A percentile compares a stretch with the other conserved stretches of the same genome.
Evolutionary conservation across 2,113 vertebrate genomes (phyloP).

Genomic region (Nasalis larvatus): DNA sequence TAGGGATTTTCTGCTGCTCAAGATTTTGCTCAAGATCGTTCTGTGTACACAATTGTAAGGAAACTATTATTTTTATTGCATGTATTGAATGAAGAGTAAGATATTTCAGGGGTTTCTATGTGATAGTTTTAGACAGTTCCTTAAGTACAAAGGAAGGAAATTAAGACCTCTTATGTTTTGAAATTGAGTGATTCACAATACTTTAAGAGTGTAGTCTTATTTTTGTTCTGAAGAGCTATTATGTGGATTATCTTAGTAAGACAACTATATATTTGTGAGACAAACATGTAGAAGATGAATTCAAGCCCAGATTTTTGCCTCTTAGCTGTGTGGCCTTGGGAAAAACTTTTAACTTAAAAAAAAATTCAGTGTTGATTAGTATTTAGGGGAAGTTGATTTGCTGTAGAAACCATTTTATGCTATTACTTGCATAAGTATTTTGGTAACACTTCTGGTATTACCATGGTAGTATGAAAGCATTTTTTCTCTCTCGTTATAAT

Average conservation of each 20-base stretch:
- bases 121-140: conserved; percentile 18
- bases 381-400: not conserved
- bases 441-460: not conserved
- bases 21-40: conserved; percentile 33
- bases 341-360: conserved; percentile 22
- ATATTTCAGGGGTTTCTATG: conserved; percentile 7
- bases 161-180: conserved; percentile 33
- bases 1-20: conserved; percentile 13
- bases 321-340: conserved; percentile 3
- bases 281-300: not conserved
- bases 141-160: conserved; percentile 34
- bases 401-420: conserved; percentile 18
- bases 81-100: not conserved
- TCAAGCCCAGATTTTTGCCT: conserved; percentile 17
- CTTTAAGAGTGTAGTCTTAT: not conserved
- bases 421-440: conserved; percentile 26
- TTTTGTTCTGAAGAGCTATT: conserved; percentile 38
- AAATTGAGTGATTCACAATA: conserved; percentile 42
- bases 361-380: not conserved
- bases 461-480: not conserved
- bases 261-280: conserved; percentile 18
- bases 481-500: not conserved
- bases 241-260: conserved; percentile 2
- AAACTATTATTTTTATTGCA: conserved; percentile 25
- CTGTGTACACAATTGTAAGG: not conserved